phyloP scores from a whole-genome alignment of 2,797 vertebrate genomes.

The Cercopithecus mitis region DNA sequence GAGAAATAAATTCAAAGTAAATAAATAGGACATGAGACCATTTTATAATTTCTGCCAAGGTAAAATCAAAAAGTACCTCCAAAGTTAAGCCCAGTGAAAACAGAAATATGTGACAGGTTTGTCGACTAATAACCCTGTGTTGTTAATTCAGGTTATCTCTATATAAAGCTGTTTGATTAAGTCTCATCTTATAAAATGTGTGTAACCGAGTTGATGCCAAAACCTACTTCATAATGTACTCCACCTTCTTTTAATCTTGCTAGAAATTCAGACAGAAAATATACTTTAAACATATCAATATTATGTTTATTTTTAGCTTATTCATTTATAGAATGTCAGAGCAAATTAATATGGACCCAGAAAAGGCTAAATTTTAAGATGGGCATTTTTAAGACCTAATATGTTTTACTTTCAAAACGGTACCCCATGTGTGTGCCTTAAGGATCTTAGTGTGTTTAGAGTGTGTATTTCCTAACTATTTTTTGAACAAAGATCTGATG shows the following conservation, averaged over 20 bases:
- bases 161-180: slow-evolving; percentile 54
- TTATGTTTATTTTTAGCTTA: slow-evolving; percentile 46
- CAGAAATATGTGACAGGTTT: slow-evolving; percentile 46
- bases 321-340: not conserved
- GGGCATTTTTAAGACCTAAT: not conserved
- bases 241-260: not conserved
- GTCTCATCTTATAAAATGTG: slow-evolving; percentile 50
- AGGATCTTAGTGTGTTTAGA: not conserved
- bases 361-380: slow-evolving; percentile 28
- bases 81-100: slow-evolving; percentile 69
- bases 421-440: not conserved
- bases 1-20: slow-evolving; percentile 83
- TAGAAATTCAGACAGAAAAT: slow-evolving; percentile 35
- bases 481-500: not conserved
- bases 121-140: slow-evolving; percentile 57
- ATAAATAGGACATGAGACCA: slow-evolving; percentile 27
- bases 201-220: slow-evolving; percentile 41
- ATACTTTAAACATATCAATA: not conserved
- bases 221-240: not conserved
- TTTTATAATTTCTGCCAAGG: slow-evolving; percentile 76
- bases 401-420: slow-evolving; percentile 24
- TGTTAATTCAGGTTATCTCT: slow-evolving; percentile 69
- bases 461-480: not conserved
- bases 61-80: slow-evolving; percentile 74
- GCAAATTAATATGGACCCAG: slow-evolving; percentile 18